Percentiles rank a stretch among this genome's conserved stretches.
These are phyloP conservation scores for Thaumetopoea pityocampa DNA, from an alignment of 1,140 invertebrate genomes.

Conservation along the genomic window DNA sequence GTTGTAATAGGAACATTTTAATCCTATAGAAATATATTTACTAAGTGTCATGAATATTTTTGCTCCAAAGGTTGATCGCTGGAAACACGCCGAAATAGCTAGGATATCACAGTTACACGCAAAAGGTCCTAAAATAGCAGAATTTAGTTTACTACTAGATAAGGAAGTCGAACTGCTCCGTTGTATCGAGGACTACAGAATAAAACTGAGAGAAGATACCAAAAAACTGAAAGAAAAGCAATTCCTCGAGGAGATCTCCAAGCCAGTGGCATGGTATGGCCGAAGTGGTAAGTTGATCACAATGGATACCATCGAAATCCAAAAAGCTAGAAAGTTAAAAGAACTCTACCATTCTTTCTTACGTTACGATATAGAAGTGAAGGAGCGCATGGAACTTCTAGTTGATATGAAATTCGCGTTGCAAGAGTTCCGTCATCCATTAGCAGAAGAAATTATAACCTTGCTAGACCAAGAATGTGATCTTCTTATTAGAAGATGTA, in stretches of 20 bases:
- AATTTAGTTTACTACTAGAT: constrained; percentile 78
- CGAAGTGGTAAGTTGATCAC: constrained; percentile 76
- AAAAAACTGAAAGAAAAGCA: constrained; percentile 74
- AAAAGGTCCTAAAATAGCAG: constrained; percentile 77
- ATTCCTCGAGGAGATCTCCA: constrained; percentile 79
- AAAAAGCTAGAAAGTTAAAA: constrained; percentile 79
- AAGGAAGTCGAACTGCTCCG: constrained; percentile 80
- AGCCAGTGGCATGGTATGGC: constrained; percentile 79
- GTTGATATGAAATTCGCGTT: constrained; percentile 76
- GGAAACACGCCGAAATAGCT: constrained; percentile 78
- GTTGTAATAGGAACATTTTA: too few species aligned
- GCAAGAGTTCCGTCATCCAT: constrained; percentile 72
- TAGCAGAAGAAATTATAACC: constrained; percentile 75
- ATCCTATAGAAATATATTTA: neutral
- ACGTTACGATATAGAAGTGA: constrained; percentile 60
- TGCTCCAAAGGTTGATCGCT: constrained; percentile 75
- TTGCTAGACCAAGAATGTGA: constrained; percentile 80
- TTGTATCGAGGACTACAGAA: constrained; percentile 77
- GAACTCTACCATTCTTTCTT: constrained; percentile 77
- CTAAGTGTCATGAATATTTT: neutral
- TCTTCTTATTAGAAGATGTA: constrained; percentile 74
- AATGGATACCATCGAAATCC: constrained; percentile 81
- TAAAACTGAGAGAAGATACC: constrained; percentile 75
- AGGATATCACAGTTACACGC: constrained; percentile 76
- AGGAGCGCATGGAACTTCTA: constrained; percentile 77